Conservation (phyloP, 2,797 vertebrate species). For the Prionace glauca region DNA sequence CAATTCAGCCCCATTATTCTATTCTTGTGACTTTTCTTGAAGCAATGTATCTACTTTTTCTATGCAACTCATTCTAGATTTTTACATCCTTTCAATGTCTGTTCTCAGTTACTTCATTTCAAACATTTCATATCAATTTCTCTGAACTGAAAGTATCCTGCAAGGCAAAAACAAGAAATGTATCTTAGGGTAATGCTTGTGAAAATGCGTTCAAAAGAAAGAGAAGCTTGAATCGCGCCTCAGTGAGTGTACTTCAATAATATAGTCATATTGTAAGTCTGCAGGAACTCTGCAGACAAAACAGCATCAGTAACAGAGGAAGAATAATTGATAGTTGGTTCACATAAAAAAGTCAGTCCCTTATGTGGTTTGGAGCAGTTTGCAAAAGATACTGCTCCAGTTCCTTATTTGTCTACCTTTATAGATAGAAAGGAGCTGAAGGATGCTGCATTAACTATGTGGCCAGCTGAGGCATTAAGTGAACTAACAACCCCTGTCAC, state of each 20-base stretch:
- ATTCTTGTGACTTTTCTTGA: not conserved
- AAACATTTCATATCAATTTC: not conserved
- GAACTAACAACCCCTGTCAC: slow-evolving; percentile 10
- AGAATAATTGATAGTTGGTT: not conserved
- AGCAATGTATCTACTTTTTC: not conserved
- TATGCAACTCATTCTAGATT: not conserved
- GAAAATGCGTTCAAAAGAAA: not conserved
- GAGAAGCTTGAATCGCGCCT: no score
- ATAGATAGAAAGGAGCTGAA: not conserved
- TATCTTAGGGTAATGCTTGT: not conserved
- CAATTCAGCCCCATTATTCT: not conserved
- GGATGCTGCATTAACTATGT: not conserved
- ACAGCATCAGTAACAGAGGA: not conserved
- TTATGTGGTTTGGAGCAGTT: not conserved
- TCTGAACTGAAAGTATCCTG: not conserved
- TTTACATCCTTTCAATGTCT: not conserved
- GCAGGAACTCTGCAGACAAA: not conserved
- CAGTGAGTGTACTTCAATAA: not conserved
- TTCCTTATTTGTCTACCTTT: not conserved
- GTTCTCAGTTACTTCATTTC: not conserved
- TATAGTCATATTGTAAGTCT: not conserved
- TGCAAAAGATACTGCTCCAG: not conserved
- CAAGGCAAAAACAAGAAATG: not conserved
- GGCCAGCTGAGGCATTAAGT: not conserved
- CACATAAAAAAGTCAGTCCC: not conserved